Base-by-base conservation (phyloP, 2,797 vertebrate genomes). In the Neomorphus geoffroyi region DNA sequence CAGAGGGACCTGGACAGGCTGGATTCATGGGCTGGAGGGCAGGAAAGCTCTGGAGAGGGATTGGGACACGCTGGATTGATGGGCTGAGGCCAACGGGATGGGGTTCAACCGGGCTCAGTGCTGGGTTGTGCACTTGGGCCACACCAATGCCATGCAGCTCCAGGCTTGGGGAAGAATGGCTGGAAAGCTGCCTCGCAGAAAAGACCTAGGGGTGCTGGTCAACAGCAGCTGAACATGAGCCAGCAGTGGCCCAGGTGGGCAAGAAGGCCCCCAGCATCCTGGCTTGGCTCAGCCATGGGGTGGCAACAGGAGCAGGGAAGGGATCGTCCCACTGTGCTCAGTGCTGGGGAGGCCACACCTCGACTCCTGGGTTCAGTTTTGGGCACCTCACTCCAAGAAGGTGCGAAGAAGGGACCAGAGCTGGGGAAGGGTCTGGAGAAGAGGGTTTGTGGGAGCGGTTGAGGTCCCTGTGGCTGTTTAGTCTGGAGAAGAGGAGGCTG, bases 311-410 rank as follows among this genome's bases (percentile, higher is more conserved):
- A 33, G 1, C 1, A 5, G 54, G 54, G 41, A 10, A 17, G 41
- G 0, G n/a, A 35, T 16, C 0, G n/a, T 28, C 10, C 54, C 41
- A 43, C 16, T 33, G 56, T 4, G 5, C 18, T 22, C 0, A 32
- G 70, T 32, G 10, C 54, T 46, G 27, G 15, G 9, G 71, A 35
- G 54, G 41, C 26, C 19, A 2, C 41, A 22, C n/a, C n/a, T 18
- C 23, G 11, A 33, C 24, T 13, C 15, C 43, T 13, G 45, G 6
- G 11, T 9, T 32, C 32, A 48, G 43, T 18, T 66, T 33, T 66
- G 43, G 43, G 23, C 22, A 23, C 32, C 16, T 33, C 41, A 11
- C 7, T 4, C 13, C 23, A 43, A 43, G 41, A 24, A 64, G 45
- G 37, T n/a, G n/a, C n/a, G n/a, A n/a, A n/a, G n/a, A n/a, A n/a